Percentiles rank a stretch among this genome's conserved stretches.
phyloP scores from a whole-genome alignment of 2,888 invertebrate species.

The Zele albiditarsus region DNA sequence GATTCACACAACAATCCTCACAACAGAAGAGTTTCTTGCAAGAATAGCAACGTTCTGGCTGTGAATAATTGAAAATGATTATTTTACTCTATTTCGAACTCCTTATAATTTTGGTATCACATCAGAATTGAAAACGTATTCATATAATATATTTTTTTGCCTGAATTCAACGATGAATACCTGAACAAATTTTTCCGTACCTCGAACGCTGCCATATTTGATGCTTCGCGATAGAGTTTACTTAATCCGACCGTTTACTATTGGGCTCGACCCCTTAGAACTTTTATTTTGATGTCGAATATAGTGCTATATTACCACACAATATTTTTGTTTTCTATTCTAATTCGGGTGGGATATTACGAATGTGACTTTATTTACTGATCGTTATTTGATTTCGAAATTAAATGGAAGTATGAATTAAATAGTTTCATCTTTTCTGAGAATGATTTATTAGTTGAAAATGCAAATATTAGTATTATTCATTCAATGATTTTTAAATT shows the following conservation, averaged over 20 bases:
- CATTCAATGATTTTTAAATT: conserved; percentile 9
- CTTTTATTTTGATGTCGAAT: neutral
- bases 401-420: neutral
- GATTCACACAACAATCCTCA: conserved; percentile 58
- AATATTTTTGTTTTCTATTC: neutral
- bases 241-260: neutral
- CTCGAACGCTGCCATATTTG: conserved; percentile 37
- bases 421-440: neutral
- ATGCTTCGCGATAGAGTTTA: neutral
- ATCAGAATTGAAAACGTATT: neutral
- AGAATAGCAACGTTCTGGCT: conserved; percentile 59
- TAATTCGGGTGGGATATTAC: neutral
- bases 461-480: neutral
- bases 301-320: neutral
- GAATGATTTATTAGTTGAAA: neutral
- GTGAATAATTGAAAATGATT: conserved; percentile 30
- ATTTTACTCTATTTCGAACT: neutral
- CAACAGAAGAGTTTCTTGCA: conserved; percentile 66
- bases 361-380: neutral
- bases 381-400: neutral
- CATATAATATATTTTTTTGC: neutral
- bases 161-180: neutral
- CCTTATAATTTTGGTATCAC: neutral
- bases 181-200: conserved; percentile 28
- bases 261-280: neutral